These are phyloP conservation scores for Taenioides sp. DNA, from an alignment of 2,797 vertebrate genomes.

Conservation along the genomic window DNA sequence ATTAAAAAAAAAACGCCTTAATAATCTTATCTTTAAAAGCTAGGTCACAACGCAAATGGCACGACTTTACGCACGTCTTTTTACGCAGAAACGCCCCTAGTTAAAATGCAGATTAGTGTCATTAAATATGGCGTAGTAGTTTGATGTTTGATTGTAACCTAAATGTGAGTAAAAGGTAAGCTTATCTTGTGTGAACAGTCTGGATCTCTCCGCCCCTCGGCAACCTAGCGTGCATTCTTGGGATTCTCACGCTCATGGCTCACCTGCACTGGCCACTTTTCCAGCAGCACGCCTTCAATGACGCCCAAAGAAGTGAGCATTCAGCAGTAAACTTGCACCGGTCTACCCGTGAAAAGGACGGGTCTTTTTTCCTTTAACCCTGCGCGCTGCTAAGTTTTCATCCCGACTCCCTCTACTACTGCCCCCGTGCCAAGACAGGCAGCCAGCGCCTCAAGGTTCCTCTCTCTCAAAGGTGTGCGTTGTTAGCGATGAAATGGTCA, in stretches of 20 bases:
- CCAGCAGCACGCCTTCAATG: constrained; percentile 36
- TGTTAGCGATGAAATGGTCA: constrained; percentile 47
- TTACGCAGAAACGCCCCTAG: constrained; percentile 20
- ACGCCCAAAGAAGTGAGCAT: neutral
- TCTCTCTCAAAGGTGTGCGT: constrained; percentile 50
- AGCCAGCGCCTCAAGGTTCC: constrained; percentile 41
- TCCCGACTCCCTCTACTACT: constrained; percentile 11
- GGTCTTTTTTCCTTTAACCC: neutral
- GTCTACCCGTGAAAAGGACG: neutral
- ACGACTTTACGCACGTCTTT: neutral
- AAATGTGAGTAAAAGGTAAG: constrained; percentile 54
- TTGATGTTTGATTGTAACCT: constrained; percentile 14
- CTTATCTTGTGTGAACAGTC: constrained; percentile 42
- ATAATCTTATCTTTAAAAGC: constrained; percentile 8
- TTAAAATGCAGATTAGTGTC: constrained; percentile 48
- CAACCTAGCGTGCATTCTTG: constrained; percentile 83
- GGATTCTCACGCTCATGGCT: constrained; percentile 80
- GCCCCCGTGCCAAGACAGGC: constrained; percentile 11
- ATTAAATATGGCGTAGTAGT: constrained; percentile 64
- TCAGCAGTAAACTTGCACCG: constrained; percentile 18
- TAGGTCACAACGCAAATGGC: neutral
- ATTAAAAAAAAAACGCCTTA: constrained; percentile 9
- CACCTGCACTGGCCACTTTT: constrained; percentile 77
- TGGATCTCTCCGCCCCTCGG: constrained; percentile 63
- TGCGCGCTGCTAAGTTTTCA: constrained; percentile 46